Evolutionary conservation across 2,797 vertebrate species (phyloP).

Genomic region (Kryptolebias ocellatus): DNA sequence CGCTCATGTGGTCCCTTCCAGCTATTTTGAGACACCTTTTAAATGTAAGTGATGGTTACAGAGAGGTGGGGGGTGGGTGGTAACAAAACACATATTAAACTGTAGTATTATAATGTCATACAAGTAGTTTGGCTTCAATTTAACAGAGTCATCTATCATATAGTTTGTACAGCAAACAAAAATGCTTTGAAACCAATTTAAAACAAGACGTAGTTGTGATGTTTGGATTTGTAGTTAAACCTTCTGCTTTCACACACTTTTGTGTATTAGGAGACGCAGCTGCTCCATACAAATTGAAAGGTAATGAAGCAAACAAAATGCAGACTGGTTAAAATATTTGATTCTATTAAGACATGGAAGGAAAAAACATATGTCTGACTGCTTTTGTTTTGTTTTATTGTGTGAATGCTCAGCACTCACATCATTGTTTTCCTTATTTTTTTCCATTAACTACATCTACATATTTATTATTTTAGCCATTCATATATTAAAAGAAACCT

Average conservation of each 20-base stretch:
- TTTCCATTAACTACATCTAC: too few relatives aligned
- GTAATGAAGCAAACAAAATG: constrained; percentile 8
- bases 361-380: background rate
- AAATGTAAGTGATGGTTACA: background rate
- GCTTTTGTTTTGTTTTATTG: background rate
- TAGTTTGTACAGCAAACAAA: constrained; percentile 1
- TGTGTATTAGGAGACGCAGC: constrained; percentile 5
- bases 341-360: background rate
- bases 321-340: constrained; percentile 4
- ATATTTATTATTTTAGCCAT: too few relatives aligned
- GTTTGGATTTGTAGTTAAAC: background rate
- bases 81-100: background rate
- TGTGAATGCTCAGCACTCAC: too few relatives aligned
- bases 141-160: background rate
- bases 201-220: background rate
- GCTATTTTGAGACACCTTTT: constrained; percentile 13
- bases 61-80: background rate
- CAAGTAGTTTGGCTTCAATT: background rate
- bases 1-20: constrained; percentile 20
- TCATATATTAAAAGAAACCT: too few relatives aligned
- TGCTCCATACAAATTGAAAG: constrained; percentile 8
- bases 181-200: background rate
- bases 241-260: background rate
- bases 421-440: too few relatives aligned
- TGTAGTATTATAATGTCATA: background rate